phyloP scores from a whole-genome alignment of 2,888 invertebrate genomes.

The Dryocosmus kuriphilus region DNA sequence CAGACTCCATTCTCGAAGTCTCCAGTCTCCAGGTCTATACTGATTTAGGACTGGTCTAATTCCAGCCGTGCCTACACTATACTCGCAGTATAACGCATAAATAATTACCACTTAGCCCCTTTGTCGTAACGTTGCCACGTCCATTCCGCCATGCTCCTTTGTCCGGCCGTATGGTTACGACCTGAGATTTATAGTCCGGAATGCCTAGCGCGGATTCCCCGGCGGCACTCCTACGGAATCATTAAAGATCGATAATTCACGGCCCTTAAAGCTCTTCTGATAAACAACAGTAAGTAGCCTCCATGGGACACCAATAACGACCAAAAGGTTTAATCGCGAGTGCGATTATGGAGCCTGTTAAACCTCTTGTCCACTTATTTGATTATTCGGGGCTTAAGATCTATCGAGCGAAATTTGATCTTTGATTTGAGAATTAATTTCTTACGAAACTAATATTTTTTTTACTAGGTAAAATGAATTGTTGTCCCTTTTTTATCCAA shows the following conservation, averaged over 20 bases:
- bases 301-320: conserved; percentile 15
- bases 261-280: conserved; percentile 23
- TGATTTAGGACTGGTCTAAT: conserved; percentile 71
- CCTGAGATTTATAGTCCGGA: conserved; percentile 70
- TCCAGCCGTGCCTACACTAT: conserved; percentile 60
- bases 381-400: background rate
- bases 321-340: background rate
- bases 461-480: too few species aligned
- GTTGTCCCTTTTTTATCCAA: too few species aligned
- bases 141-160: conserved; percentile 61
- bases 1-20: conserved; percentile 47
- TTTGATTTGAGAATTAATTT: too few species aligned
- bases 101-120: conserved; percentile 73
- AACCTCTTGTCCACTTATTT: conserved; percentile 1
- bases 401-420: too few species aligned
- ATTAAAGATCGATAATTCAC: conserved; percentile 72
- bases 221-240: conserved; percentile 56
- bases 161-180: conserved; percentile 63
- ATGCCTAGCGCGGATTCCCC: conserved; percentile 59
- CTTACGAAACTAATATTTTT: too few species aligned
- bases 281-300: conserved; percentile 30
- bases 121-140: conserved; percentile 67
- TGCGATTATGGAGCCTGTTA: background rate
- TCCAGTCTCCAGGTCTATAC: conserved; percentile 62
- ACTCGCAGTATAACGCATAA: conserved; percentile 69